A percentile compares a stretch with the other conserved stretches of the same genome.
Evolutionary conservation across 2,113 vertebrate genomes (phyloP).

Genomic region (Misgurnus anguillicaudatus): DNA sequence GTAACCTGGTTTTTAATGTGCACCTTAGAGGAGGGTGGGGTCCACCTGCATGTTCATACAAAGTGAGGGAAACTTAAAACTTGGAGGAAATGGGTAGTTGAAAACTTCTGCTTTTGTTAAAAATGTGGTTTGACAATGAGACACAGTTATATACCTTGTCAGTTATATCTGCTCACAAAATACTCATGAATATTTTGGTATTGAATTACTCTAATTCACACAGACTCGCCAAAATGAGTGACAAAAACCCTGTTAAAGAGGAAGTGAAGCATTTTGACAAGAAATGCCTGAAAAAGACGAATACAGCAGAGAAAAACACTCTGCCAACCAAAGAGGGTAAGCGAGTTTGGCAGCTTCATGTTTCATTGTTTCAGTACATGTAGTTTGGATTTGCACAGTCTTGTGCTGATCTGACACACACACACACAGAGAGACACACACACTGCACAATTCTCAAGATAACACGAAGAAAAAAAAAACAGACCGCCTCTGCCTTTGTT

Average conservation of each 20-base stretch:
- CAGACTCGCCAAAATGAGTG: conserved; percentile 64
- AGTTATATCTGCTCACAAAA: background rate
- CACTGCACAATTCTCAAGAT: background rate
- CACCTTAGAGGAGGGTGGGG: conserved; percentile 41
- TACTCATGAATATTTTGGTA: background rate
- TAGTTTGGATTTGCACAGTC: background rate
- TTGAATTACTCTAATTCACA: conserved; percentile 7
- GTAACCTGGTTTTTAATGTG: background rate
- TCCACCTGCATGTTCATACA: conserved; percentile 26
- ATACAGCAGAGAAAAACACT: conserved; percentile 75
- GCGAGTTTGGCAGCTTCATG: conserved; percentile 50
- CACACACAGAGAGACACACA: background rate
- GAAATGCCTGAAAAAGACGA: conserved; percentile 78
- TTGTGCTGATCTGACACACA: conserved; percentile 12
- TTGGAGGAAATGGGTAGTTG: background rate
- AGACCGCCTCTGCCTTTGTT: conserved; percentile 36
- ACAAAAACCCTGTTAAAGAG: conserved; percentile 56
- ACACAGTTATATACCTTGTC: background rate
- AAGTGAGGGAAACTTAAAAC: background rate
- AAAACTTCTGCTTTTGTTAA: conserved; percentile 3
- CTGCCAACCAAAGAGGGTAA: conserved; percentile 82
- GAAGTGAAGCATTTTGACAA: conserved; percentile 78
- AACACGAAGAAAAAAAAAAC: conserved; percentile 14
- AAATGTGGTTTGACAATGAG: background rate
- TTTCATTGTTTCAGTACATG: background rate